These are phyloP conservation scores for Drosophila ustulata DNA, from an alignment of 2,888 invertebrate genomes.

Conservation along the genomic window DNA sequence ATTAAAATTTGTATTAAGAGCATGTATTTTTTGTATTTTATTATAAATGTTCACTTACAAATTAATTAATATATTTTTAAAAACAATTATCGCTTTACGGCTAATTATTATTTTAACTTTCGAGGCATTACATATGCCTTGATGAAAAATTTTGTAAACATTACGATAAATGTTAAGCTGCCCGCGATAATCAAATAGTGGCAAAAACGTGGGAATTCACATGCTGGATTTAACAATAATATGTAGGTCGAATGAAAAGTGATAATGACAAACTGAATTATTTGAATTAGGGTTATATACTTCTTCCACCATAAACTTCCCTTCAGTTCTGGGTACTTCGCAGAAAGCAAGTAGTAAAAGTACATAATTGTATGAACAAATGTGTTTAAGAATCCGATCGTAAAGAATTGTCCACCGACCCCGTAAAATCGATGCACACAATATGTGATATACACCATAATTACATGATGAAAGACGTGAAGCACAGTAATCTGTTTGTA, in stretches of 20 bases:
- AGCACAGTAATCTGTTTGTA: constrained; percentile 30
- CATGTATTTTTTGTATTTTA: too few relatives aligned
- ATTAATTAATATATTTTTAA: too few relatives aligned
- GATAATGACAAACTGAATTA: constrained; percentile 16
- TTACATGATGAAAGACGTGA: constrained; percentile 20
- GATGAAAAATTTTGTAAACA: constrained; percentile 3
- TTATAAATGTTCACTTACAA: too few relatives aligned
- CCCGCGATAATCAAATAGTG: background rate
- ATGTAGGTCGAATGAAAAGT: constrained; percentile 1
- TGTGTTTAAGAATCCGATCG: constrained; percentile 11
- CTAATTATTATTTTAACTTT: too few relatives aligned
- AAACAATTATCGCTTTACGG: too few relatives aligned
- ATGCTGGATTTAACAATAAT: constrained; percentile 1
- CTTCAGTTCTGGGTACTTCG: background rate
- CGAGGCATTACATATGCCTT: too few relatives aligned
- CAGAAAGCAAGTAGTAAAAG: constrained; percentile 21
- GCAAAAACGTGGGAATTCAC: constrained; percentile 2
- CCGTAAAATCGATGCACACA: constrained; percentile 18
- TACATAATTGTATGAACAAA: constrained; percentile 27
- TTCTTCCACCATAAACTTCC: constrained; percentile 29
- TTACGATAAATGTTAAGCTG: background rate
- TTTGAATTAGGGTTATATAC: constrained; percentile 18
- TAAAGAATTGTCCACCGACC: constrained; percentile 12
- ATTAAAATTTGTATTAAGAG: too few relatives aligned
- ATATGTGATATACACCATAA: constrained; percentile 13